Percentiles rank a stretch among this genome's conserved stretches.
These are phyloP conservation scores for Suricata suricatta DNA, from an alignment of 2,113 vertebrate species.

Conservation along the genomic window DNA sequence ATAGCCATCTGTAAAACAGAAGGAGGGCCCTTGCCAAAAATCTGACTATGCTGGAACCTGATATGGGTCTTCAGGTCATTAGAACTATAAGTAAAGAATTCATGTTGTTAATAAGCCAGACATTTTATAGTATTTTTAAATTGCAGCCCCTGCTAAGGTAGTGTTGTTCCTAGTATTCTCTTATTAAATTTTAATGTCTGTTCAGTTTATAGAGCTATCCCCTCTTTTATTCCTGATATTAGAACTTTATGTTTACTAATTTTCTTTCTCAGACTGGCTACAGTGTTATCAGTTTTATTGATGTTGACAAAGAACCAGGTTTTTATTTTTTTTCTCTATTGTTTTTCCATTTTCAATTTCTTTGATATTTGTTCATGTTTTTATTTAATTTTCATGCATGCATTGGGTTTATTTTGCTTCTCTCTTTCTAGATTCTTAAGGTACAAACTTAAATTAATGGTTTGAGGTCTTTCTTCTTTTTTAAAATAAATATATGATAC, in stretches of 20 bases:
- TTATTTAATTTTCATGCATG: not conserved
- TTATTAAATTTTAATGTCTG: not conserved
- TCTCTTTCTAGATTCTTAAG: not conserved
- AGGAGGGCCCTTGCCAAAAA: not conserved
- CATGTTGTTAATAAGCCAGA: not conserved
- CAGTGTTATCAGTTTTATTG: not conserved
- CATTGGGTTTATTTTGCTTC: not conserved
- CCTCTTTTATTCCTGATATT: not conserved
- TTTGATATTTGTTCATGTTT: not conserved
- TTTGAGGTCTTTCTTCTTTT: not conserved
- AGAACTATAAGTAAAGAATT: not conserved
- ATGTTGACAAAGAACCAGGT: not conserved
- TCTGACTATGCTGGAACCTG: not conserved
- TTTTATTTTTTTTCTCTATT: not conserved
- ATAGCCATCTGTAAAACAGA: not conserved
- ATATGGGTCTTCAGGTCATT: not conserved
- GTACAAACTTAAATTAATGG: not conserved
- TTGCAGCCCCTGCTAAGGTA: not conserved
- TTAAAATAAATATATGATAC: not conserved
- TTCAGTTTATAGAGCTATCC: not conserved
- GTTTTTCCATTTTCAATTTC: not conserved
- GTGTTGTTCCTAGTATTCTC: not conserved
- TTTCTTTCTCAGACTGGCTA: not conserved
- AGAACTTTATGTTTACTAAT: not conserved
- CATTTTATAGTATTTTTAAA: not conserved